phyloP scores from a whole-genome alignment of 2,113 vertebrate genomes.

The Anser brachyrhynchus region DNA sequence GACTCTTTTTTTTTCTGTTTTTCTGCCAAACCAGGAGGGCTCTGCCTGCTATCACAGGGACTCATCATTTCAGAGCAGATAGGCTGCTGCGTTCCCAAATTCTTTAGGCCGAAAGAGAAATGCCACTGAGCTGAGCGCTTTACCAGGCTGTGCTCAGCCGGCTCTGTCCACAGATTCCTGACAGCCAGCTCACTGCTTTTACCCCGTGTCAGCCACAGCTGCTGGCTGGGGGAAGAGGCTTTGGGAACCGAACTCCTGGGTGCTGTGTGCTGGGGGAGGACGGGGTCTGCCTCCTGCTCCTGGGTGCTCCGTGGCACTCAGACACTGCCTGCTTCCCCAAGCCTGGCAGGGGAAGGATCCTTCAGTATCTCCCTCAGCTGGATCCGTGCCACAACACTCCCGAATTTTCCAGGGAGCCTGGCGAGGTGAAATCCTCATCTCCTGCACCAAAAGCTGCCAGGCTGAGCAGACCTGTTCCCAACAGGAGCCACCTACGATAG shows the following conservation, averaged over 20 bases:
- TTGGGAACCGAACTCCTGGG: not conserved
- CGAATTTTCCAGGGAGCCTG: not conserved
- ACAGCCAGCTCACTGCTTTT: not conserved
- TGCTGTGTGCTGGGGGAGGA: not conserved
- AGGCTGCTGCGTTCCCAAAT: not conserved
- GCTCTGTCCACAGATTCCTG: not conserved
- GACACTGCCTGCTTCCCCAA: not conserved
- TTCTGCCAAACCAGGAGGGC: not conserved
- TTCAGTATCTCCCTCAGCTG: not conserved
- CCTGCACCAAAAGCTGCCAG: not conserved
- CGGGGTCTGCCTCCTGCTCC: not conserved
- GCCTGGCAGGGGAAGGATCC: not conserved
- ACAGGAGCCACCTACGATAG: not conserved
- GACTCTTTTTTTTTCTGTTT: not conserved
- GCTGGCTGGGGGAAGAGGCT: not conserved
- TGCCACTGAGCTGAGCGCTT: not conserved
- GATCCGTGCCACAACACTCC: not conserved
- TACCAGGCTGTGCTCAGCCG: not conserved
- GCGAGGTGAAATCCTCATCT: not conserved
- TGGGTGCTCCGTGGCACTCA: not conserved
- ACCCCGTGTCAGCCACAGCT: not conserved
- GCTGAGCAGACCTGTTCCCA: not conserved
- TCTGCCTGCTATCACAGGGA: not conserved
- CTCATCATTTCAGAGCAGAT: not conserved
- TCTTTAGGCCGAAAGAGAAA: constrained; percentile 10